phyloP scores from a whole-genome alignment of 1,140 invertebrate genomes.

The Ceratitis capitata region DNA sequence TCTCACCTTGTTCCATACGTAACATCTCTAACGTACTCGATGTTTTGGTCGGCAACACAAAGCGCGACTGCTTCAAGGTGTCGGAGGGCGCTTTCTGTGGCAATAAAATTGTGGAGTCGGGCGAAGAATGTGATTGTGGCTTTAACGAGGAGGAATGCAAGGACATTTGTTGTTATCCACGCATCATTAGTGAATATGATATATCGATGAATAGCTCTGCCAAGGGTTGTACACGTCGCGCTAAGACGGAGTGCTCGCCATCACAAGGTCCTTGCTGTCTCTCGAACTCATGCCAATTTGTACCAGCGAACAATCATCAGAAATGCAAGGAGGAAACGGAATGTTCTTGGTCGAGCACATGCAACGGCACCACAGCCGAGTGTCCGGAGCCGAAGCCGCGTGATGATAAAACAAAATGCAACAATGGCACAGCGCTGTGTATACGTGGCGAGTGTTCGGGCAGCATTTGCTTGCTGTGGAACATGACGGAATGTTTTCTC shows the following conservation, averaged over 20 bases:
- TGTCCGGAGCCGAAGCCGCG: slow-evolving; percentile 85
- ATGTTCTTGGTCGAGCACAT: slow-evolving; percentile 85
- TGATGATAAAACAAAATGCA: slow-evolving; percentile 85
- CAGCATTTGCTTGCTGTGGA: slow-evolving; percentile 95
- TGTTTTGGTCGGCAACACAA: slow-evolving; percentile 89
- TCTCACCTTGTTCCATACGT: slow-evolving; percentile 90
- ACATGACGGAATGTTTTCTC: slow-evolving; percentile 95
- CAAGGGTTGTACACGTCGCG: slow-evolving; percentile 81
- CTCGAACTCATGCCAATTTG: slow-evolving; percentile 83
- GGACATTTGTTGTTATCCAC: slow-evolving; percentile 94
- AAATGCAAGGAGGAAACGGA: slow-evolving; percentile 88
- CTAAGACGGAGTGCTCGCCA: slow-evolving; percentile 89
- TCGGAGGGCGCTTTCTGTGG: slow-evolving; percentile 97
- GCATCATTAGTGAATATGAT: slow-evolving; percentile 77
- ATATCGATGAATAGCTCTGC: slow-evolving; percentile 76
- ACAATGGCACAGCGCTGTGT: slow-evolving; percentile 88
- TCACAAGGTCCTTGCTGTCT: slow-evolving; percentile 96
- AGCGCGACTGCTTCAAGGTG: slow-evolving; percentile 94
- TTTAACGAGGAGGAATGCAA: slow-evolving; percentile 93
- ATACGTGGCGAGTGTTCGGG: slow-evolving; percentile 92
- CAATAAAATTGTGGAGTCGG: slow-evolving; percentile 97
- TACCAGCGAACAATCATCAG: slow-evolving; percentile 71
- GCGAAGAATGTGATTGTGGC: slow-evolving; percentile 98
- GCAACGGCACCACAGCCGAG: slow-evolving; percentile 84
- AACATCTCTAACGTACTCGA: slow-evolving; percentile 96